Base-by-base conservation (phyloP, 2,797 vertebrate genomes). In the Fistularia commersonii region DNA sequence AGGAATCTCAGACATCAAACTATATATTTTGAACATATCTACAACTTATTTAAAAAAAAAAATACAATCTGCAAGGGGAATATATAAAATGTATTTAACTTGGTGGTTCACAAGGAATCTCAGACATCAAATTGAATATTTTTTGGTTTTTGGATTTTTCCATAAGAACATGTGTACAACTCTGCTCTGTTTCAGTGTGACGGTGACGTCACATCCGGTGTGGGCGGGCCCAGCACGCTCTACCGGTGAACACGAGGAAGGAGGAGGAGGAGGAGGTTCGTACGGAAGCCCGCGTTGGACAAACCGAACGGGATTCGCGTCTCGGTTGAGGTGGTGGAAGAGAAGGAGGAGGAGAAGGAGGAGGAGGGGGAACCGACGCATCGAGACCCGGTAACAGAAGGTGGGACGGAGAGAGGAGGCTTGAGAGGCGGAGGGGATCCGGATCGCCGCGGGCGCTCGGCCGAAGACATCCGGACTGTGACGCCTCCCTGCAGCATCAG, bases 401-500 rank as follows among this genome's bases (percentile, higher is more conserved):
- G 23, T 23, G 23, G 23, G 23, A 23, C 36, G 44, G 37, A 53
- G 48, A 15, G 8, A 38, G 41, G 36, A 41, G 37, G 12, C 40
- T 48, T 47, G 12, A 11, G 36, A 7, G 31, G 12, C 11, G 10
- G 57, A 37, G 61, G 74, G 61, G 33, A 62, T 64, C 71, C 60
- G 76, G 66, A 52, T 64, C n/a, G 48, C 74, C 69, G 50, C 67
- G 56, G 77, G 61, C 64, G 32, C 41, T 52, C 43, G 48, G 50
- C 11, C 57, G 60, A 51, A 61, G 33, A 63, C 62, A 48, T 48
- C 68, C 56, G 66, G 58, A 41, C 47, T 34, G 69, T n/a, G 72
- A 72, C 82, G 62, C 70, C 66, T 77, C 49, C 69, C 13, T 35
- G 70, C 77, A 77, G 79, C 76, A 74, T 75, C 79, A 77, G 67